Percentiles rank a stretch among this genome's conserved stretches.
phyloP scores from a whole-genome alignment of 2,113 vertebrate genomes.

The Odobenus rosmarus region DNA sequence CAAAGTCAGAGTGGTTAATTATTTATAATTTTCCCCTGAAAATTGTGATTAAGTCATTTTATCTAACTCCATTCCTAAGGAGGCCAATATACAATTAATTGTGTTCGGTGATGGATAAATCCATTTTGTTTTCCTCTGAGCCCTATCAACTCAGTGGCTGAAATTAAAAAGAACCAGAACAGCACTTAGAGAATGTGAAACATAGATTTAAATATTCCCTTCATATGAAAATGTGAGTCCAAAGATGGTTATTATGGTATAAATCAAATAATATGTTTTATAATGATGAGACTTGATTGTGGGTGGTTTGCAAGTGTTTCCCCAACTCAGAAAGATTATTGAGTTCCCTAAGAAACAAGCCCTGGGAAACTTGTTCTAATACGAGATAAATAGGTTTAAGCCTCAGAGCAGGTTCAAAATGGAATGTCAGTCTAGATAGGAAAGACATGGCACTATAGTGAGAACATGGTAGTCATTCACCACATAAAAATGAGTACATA shows the following conservation, averaged over 20 bases:
- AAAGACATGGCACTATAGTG: neutral
- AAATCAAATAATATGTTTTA: conserved; percentile 58
- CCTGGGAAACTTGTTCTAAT: neutral
- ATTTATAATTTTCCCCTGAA: conserved; percentile 68
- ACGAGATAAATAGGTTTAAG: neutral
- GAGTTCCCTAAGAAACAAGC: neutral
- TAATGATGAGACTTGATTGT: neutral
- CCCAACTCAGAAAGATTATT: neutral
- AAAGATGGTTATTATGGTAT: conserved; percentile 39
- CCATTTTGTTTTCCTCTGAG: conserved; percentile 74
- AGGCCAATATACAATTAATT: conserved; percentile 70
- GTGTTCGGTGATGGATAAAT: conserved; percentile 74
- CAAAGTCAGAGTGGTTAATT: conserved; percentile 54
- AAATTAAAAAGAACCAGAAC: conserved; percentile 73
- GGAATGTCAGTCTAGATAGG: neutral
- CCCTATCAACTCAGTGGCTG: conserved; percentile 33
- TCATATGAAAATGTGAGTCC: neutral
- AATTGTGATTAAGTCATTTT: conserved; percentile 70
- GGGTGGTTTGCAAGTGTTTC: neutral
- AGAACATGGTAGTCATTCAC: neutral
- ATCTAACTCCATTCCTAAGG: conserved; percentile 57
- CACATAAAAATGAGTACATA: neutral
- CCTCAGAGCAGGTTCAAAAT: neutral
- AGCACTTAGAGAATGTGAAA: conserved; percentile 48
- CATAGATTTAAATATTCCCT: conserved; percentile 7